phyloP scores from a whole-genome alignment of 2,113 vertebrate species.

The Rhabdornis inornatus region DNA sequence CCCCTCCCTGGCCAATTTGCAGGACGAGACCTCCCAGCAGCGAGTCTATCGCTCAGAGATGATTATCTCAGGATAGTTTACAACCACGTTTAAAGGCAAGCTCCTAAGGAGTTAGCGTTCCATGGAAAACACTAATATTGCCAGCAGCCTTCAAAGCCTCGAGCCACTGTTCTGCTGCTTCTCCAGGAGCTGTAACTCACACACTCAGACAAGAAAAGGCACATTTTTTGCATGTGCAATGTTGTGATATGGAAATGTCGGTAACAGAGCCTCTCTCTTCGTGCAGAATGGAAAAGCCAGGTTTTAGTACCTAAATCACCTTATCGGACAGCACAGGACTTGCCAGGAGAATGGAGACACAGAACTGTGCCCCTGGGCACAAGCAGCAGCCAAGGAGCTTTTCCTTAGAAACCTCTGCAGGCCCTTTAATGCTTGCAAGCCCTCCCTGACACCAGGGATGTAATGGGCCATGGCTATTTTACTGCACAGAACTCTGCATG shows the following conservation, averaged over 20 bases:
- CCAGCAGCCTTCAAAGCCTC: not conserved
- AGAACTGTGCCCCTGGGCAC: not conserved
- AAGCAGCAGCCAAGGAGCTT: not conserved
- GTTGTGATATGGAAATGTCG: not conserved
- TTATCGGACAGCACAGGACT: not conserved
- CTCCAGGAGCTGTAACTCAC: not conserved
- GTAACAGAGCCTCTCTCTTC: not conserved
- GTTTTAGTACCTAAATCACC: not conserved
- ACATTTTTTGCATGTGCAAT: not conserved
- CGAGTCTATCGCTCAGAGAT: not conserved
- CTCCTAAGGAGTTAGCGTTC: not conserved
- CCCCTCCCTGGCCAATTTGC: not conserved
- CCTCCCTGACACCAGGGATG: not conserved
- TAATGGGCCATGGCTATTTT: not conserved
- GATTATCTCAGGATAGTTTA: not conserved
- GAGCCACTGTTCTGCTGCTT: not conserved
- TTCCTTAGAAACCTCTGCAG: not conserved
- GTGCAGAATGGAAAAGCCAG: not conserved
- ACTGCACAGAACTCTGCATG: accelerated
- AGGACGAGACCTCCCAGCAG: not conserved
- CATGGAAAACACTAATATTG: not conserved
- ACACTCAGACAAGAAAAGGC: not conserved
- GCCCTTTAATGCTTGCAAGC: not conserved
- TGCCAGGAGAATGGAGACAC: not conserved
- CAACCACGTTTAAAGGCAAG: not conserved